Evolutionary conservation across 1,140 invertebrate species (phyloP), one percentile per base, ranked within the genome.

Genomic region (Drosophila pectinifera): DNA sequence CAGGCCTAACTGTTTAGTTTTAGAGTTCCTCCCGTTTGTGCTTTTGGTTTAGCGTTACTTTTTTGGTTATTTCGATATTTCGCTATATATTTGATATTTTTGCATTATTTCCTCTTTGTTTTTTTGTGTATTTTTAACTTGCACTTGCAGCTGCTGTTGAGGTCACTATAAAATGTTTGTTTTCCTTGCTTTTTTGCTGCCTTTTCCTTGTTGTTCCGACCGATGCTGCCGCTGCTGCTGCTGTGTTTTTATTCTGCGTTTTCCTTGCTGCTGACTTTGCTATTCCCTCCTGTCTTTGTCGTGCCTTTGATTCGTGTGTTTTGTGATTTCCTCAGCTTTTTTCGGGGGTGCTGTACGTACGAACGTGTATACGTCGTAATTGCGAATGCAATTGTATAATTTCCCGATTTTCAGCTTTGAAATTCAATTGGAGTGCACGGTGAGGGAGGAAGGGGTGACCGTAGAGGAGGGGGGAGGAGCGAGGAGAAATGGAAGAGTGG

Each of bases 331-430:
- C 38, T 55, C 38, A 64, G 49, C 56, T 73, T 78, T 74, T 80
- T 82, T 82, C 64, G 79, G 79, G 79, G 79, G 79, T 82, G 79
- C 79, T 82, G 79, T 82, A 82, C 79, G 68, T 38, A 63, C 54
- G 43, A 53, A 53, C 31, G 20, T 54, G 39, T 73, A 41, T 57
- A 53, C 62, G 76, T 72, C 58, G 77, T 34, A 58, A 51, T 64
- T 55, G 77, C 49, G 53, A 76, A 79, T 86, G 80, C 83, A 88
- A 88, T 88, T 88, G 83, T 88, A 88, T 88, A 88, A 85, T 84
- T 85, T 77, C 53, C 43, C 51, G 64, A 65, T 62, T 68, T 76
- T 76, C 34, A 76, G 51, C 80, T 79, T 79, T 89, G 43, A 83
- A 79, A 76, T 73, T 69, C 46, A 34, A 69, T 86, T 85, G 62